A percentile compares a stretch with the other conserved stretches of the same genome.
phyloP scores from a whole-genome alignment of 2,113 vertebrate species.

The Phrynosoma blainvillii region DNA sequence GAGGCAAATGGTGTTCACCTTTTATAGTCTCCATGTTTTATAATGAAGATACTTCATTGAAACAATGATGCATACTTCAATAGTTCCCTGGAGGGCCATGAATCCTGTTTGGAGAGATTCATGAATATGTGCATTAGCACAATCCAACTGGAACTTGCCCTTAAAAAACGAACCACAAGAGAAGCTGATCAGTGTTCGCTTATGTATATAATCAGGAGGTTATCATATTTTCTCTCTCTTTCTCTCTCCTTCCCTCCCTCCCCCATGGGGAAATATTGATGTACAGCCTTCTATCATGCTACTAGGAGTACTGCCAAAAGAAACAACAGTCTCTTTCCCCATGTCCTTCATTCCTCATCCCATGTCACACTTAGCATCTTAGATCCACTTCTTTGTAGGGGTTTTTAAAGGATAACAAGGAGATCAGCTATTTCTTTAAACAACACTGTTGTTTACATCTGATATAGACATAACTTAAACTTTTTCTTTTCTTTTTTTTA shows the following conservation, averaged over 20 bases:
- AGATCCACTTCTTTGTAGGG: conserved; percentile 42
- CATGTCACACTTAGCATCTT: conserved; percentile 40
- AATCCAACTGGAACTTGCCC: conserved; percentile 81
- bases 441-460: conserved; percentile 53
- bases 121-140: conserved; percentile 86
- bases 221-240: conserved; percentile 78
- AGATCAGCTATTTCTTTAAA: conserved; percentile 51
- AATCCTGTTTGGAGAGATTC: conserved; percentile 86
- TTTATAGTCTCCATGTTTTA: conserved; percentile 82
- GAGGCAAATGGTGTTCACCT: conserved; percentile 80
- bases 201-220: conserved; percentile 84
- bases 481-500: conserved; percentile 20
- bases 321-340: conserved; percentile 52
- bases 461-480: conserved; percentile 52
- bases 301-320: conserved; percentile 68
- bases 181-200: conserved; percentile 80
- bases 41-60: conserved; percentile 87
- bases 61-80: conserved; percentile 86
- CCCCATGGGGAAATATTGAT: conserved; percentile 73
- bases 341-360: conserved; percentile 26
- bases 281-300: conserved; percentile 54
- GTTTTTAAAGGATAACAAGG: conserved; percentile 36
- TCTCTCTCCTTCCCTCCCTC: conserved; percentile 57
- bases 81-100: conserved; percentile 81
- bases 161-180: conserved; percentile 79